A percentile compares a stretch with the other conserved stretches of the same genome.
phyloP scores from a whole-genome alignment of 2,888 invertebrate genomes.

The Melanostoma mellinum region DNA sequence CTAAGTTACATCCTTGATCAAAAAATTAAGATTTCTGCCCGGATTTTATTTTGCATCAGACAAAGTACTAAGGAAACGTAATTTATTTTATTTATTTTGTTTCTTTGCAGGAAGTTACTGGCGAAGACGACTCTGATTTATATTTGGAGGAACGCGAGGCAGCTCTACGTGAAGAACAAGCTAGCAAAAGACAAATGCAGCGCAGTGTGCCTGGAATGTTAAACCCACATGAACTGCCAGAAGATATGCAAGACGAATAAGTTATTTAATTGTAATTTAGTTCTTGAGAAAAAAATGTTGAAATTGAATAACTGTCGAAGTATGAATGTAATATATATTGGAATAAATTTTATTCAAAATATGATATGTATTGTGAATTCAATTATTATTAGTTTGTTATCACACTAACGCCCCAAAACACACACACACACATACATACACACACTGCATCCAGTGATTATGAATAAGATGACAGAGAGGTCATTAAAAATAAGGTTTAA shows the following conservation, averaged over 20 bases:
- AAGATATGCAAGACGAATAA: conserved; percentile 94
- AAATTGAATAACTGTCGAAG: conserved; percentile 76
- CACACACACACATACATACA: conserved; percentile 22
- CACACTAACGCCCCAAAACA: conserved; percentile 14
- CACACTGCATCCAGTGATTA: conserved; percentile 37
- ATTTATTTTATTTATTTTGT: conserved; percentile 10
- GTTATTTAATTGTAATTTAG: conserved; percentile 72
- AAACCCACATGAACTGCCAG: conserved; percentile 97
- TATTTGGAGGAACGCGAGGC: conserved; percentile 98
- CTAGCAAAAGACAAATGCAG: conserved; percentile 95
- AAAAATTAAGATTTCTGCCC: no score
- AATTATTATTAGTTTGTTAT: conserved; percentile 53
- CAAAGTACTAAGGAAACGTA: not conserved
- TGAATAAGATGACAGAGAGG: conserved; percentile 33
- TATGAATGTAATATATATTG: conserved; percentile 76
- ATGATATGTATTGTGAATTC: conserved; percentile 65
- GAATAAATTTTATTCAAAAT: conserved; percentile 74
- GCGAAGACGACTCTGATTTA: conserved; percentile 98
- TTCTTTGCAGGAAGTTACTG: conserved; percentile 94
- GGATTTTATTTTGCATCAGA: no score
- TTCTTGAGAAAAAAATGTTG: conserved; percentile 74
- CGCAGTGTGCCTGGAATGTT: conserved; percentile 97
- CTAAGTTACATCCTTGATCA: no score
- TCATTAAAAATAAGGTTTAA: conserved; percentile 44
- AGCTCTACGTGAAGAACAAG: conserved; percentile 93